Base-by-base conservation (phyloP, 2,888 invertebrate species). In the Nasonia oneida region DNA sequence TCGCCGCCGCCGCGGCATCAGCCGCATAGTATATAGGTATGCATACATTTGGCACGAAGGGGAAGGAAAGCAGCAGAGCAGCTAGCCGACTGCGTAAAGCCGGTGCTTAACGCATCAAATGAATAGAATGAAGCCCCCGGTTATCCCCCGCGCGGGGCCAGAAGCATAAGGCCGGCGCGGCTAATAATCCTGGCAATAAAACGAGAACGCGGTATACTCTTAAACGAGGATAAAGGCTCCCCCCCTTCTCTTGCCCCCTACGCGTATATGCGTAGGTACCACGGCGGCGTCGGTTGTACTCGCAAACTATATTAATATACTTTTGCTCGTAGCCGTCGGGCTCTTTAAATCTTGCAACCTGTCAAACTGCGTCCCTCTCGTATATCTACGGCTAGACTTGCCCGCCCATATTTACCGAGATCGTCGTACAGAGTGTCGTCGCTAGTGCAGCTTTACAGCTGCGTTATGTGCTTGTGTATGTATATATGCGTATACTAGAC, bases 111-210 rank as follows among this genome's bases (percentile, higher is more conserved):
- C 57, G 57, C 57, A n/a, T 57, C 57, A 2, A 57, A 57, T 57
- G 57, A 57, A 57, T 57, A 57, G 57, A 57, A 57, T n/a, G 37
- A 70, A 70, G 37, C 37, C 64, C 67, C 15, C 33, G 70, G 70
- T 70, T 70, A 70, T 70, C 70, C 70, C 70, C 37, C 37, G 4
- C 29, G 29, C 3, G 15, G 18, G 15, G 14, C 67, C 37, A 37
- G 33, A 18, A 6, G 8, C 4, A 37, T 5, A 42, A 37, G 70
- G 70, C 70, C 70, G 18, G 5, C 37, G 5, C 37, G 70, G 37
- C 70, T 23, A 70, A 70, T 70, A 70, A 70, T 70, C 70, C 70
- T 14, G 33, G 70, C 37, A 70, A 70, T 70, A 70, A 70, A 70
- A 37, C 10, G 14, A 37, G 14, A 23, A 23, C 23, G 23, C 23